phyloP scores from a whole-genome alignment of 1,140 invertebrate species.

The Cepaea nemoralis region DNA sequence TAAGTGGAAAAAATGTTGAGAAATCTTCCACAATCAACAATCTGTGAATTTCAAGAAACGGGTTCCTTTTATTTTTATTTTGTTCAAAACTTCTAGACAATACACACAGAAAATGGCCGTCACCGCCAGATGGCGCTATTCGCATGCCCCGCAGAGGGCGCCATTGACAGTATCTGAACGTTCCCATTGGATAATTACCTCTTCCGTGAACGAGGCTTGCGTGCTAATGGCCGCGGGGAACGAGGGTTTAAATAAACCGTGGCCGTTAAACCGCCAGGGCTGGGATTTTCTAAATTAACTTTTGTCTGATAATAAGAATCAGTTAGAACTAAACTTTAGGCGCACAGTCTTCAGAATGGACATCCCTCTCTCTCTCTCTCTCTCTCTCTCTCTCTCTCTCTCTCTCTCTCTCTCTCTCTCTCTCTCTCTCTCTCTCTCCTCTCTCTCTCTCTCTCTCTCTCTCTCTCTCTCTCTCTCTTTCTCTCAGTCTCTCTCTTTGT shows the following conservation, averaged over 20 bases:
- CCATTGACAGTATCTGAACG: neutral
- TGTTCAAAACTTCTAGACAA: too few species aligned
- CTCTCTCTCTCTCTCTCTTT: too few species aligned
- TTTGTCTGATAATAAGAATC: neutral
- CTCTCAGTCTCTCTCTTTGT: too few species aligned
- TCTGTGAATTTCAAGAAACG: too few species aligned
- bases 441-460: too few species aligned
- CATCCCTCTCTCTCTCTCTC: too few species aligned
- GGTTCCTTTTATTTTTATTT: too few species aligned
- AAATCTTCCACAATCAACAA: too few species aligned
- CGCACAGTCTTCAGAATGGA: neutral
- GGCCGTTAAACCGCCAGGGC: neutral
- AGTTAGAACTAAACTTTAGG: neutral
- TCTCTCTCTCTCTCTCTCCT: too few species aligned
- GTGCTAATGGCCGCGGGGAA: neutral
- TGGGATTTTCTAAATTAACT: constrained; percentile 4
- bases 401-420: too few species aligned
- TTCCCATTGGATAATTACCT: constrained; percentile 1
- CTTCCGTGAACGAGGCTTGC: neutral
- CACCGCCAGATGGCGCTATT: constrained; percentile 1
- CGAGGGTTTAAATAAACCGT: neutral
- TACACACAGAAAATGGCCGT: constrained; percentile 14
- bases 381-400: too few species aligned
- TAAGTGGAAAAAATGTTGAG: too few species aligned
- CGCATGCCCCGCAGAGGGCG: neutral